Conservation (phyloP, 2,797 vertebrate genomes). For the Eremophila alpestris region DNA sequence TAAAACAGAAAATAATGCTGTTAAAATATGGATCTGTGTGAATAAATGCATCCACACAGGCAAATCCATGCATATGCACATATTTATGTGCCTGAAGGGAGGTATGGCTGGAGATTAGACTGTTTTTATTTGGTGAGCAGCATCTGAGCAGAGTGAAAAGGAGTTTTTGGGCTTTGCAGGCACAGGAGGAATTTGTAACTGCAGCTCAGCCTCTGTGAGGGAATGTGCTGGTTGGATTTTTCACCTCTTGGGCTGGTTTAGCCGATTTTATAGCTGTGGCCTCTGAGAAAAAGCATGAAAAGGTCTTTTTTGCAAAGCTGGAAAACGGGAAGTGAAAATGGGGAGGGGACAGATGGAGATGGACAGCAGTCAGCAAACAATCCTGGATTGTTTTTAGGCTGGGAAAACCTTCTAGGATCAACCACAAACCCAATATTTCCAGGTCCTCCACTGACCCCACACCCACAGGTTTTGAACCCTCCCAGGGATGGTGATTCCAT, state of each 20-base stretch:
- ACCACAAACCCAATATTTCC: fast-evolving
- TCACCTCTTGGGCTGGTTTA: neutral
- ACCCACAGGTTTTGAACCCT: fast-evolving
- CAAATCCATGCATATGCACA: neutral
- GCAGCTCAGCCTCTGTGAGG: neutral
- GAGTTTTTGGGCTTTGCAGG: neutral
- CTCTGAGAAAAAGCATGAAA: neutral
- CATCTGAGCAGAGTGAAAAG: neutral
- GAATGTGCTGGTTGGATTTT: neutral
- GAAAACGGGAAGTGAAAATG: fast-evolving
- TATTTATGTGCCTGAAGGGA: neutral
- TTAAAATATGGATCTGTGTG: neutral
- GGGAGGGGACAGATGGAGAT: neutral
- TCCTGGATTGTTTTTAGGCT: neutral
- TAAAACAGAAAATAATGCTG: neutral
- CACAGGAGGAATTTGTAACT: neutral
- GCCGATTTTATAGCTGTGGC: neutral
- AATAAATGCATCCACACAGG: neutral
- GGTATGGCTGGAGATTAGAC: neutral
- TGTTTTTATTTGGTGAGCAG: too few species aligned
- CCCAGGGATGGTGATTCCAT: neutral
- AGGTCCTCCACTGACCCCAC: too few species aligned
- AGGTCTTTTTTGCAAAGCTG: neutral
- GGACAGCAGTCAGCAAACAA: neutral
- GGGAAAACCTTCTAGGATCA: neutral